Percentiles rank a stretch among this genome's conserved stretches.
Evolutionary conservation across 2,888 invertebrate species (phyloP).

Genomic region (Phyto melanocephala): DNA sequence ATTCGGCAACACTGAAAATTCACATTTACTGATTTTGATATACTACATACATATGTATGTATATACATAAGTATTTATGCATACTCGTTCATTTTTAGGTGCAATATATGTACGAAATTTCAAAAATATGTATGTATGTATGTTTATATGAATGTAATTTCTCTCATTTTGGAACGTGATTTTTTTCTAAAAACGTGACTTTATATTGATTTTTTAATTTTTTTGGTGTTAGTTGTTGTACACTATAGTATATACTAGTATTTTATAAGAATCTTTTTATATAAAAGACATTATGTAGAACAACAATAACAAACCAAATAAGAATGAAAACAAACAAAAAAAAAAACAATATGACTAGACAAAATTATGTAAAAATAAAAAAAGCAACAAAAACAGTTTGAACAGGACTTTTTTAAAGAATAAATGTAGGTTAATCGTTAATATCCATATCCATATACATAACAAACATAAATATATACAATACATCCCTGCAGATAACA

Average conservation of each 20-base stretch:
- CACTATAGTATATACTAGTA: slow-evolving; percentile 2
- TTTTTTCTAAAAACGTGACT: slow-evolving; percentile 78
- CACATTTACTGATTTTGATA: too few species aligned
- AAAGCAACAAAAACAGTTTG: neutral
- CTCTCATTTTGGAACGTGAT: slow-evolving; percentile 75
- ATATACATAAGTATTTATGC: neutral
- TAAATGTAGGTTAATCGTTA: slow-evolving; percentile 22
- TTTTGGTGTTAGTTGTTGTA: slow-evolving; percentile 63
- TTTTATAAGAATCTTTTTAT: neutral
- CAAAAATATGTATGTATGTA: too few species aligned
- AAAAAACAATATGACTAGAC: slow-evolving; percentile 39
- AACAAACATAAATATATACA: too few species aligned
- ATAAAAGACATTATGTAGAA: neutral
- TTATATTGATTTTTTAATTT: slow-evolving; percentile 77
- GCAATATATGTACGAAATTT: neutral
- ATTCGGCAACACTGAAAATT: neutral
- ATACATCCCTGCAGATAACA: too few species aligned
- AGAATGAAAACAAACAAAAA: slow-evolving; percentile 8
- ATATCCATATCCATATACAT: neutral
- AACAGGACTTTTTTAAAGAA: slow-evolving; percentile 11
- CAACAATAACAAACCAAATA: slow-evolving; percentile 4
- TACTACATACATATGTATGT: neutral
- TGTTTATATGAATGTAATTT: slow-evolving; percentile 36
- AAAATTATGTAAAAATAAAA: slow-evolving; percentile 29
- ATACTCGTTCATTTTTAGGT: neutral